These are phyloP conservation scores for Netelia inedita DNA, from an alignment of 2,888 invertebrate genomes.

Conservation along the genomic window DNA sequence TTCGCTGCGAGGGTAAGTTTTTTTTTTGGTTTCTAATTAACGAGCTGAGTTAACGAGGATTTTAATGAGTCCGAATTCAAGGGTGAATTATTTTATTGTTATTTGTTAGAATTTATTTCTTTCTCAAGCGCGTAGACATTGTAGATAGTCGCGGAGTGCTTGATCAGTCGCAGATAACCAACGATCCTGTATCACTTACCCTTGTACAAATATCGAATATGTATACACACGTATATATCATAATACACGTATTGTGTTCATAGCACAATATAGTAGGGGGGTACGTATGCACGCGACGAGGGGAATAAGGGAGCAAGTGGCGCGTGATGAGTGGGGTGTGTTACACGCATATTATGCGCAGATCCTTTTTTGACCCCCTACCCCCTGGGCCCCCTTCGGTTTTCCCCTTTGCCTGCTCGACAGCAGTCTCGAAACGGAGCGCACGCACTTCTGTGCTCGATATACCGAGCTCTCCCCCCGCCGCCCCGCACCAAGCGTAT, in stretches of 20 bases:
- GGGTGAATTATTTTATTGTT: neutral
- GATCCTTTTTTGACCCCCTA: slow-evolving; percentile 71
- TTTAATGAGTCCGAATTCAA: too few relatives aligned
- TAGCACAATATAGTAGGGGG: slow-evolving; percentile 38
- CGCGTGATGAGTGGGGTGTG: slow-evolving; percentile 84
- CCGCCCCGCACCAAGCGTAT: slow-evolving; percentile 21
- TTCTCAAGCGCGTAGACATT: neutral
- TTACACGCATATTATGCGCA: slow-evolving; percentile 81
- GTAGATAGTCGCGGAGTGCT: neutral
- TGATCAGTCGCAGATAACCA: neutral
- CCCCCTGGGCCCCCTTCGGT: slow-evolving; percentile 36
- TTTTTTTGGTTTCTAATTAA: too few relatives aligned
- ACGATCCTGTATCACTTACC: slow-evolving; percentile 34
- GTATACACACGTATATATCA: slow-evolving; percentile 28
- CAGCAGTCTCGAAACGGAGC: slow-evolving; percentile 38
- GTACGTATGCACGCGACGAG: slow-evolving; percentile 52
- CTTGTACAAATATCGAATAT: slow-evolving; percentile 20
- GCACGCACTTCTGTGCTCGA: slow-evolving; percentile 50
- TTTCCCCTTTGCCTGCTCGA: slow-evolving; percentile 43
- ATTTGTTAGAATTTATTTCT: neutral
- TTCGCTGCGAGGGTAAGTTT: too few relatives aligned
- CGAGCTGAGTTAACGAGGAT: neutral
- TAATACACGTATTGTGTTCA: slow-evolving; percentile 17
- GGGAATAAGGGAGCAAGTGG: slow-evolving; percentile 80
- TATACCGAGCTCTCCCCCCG: slow-evolving; percentile 2